Evolutionary conservation across 2,797 vertebrate genomes (phyloP).

Genomic region (Tarsius wallacei): DNA sequence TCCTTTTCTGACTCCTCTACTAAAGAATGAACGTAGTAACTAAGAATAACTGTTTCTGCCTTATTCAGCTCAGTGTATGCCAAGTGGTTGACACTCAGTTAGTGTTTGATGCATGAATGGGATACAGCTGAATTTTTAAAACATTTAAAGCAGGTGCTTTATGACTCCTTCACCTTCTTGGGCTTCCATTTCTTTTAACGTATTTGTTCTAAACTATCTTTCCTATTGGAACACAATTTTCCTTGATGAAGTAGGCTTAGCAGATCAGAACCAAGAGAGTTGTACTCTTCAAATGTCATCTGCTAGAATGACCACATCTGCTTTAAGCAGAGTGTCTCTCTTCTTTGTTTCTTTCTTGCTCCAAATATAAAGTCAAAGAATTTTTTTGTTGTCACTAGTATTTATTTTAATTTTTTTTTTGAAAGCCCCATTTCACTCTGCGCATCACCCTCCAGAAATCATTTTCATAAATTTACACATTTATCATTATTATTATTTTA

Average conservation of each 20-base stretch:
- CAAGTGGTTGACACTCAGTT: background rate
- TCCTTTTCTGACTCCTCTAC: background rate
- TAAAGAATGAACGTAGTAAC: background rate
- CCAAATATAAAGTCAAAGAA: slow-evolving; percentile 32
- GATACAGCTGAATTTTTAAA: slow-evolving; percentile 21
- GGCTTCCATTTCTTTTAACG: slow-evolving; percentile 63
- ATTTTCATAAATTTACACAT: background rate
- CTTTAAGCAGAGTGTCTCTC: slow-evolving; percentile 33
- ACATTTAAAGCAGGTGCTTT: background rate
- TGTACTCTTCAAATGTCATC: background rate
- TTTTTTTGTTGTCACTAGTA: slow-evolving; percentile 7
- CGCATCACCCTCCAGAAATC: slow-evolving; percentile 11
- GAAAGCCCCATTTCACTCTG: slow-evolving; percentile 24
- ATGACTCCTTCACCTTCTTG: slow-evolving; percentile 38
- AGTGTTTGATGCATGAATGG: background rate
- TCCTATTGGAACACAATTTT: background rate
- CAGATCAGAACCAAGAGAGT: background rate
- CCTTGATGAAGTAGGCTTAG: background rate
- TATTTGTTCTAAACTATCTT: slow-evolving; percentile 50
- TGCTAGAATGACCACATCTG: background rate
- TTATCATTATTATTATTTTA: background rate
- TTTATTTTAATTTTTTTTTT: background rate
- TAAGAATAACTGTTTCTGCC: background rate
- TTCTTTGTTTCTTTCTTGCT: slow-evolving; percentile 11
- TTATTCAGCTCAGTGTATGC: background rate